A percentile compares a stretch with the other conserved stretches of the same genome.
Conservation (phyloP, 2,797 vertebrate genomes). For the Paramormyrops hopkinsi region DNA sequence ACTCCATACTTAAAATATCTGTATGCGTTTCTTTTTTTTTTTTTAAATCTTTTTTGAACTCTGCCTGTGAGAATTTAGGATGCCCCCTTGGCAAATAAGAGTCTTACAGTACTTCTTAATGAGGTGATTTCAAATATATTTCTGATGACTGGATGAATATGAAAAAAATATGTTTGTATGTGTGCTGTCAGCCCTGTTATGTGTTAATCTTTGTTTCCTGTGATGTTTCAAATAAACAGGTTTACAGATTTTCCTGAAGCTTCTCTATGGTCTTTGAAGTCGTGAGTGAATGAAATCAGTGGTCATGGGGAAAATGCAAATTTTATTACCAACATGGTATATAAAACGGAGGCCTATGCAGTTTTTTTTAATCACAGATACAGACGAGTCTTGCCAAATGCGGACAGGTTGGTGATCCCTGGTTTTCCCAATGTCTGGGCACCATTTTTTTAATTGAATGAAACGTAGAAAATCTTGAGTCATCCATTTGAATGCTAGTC, state of each 20-base stretch:
- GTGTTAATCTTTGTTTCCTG: slow-evolving; percentile 26
- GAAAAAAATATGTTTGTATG: slow-evolving; percentile 19
- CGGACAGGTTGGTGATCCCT: not conserved
- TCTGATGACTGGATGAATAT: slow-evolving; percentile 28
- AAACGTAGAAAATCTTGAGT: not conserved
- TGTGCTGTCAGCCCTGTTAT: slow-evolving; percentile 26
- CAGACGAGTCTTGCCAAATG: not conserved
- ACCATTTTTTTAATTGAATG: not conserved
- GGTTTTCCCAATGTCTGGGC: not conserved
- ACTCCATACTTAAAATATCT: slow-evolving; percentile 7
- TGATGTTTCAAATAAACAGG: slow-evolving; percentile 49
- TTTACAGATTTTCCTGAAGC: slow-evolving; percentile 41
- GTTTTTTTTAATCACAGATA: not conserved
- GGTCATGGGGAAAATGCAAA: not conserved
- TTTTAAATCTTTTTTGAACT: slow-evolving; percentile 23
- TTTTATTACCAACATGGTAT: not conserved
- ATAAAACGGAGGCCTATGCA: not conserved
- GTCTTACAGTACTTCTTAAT: slow-evolving; percentile 33
- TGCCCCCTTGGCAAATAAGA: slow-evolving; percentile 30
- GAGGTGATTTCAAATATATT: slow-evolving; percentile 24
- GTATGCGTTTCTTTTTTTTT: slow-evolving; percentile 9
- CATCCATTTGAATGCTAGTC: not conserved
- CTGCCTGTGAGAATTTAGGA: slow-evolving; percentile 27
- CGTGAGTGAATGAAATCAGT: not conserved
- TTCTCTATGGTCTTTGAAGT: not conserved